Percentiles rank a stretch among this genome's conserved stretches.
Conservation (phyloP, 2,113 vertebrate genomes). For the Macrotis lagotis region DNA sequence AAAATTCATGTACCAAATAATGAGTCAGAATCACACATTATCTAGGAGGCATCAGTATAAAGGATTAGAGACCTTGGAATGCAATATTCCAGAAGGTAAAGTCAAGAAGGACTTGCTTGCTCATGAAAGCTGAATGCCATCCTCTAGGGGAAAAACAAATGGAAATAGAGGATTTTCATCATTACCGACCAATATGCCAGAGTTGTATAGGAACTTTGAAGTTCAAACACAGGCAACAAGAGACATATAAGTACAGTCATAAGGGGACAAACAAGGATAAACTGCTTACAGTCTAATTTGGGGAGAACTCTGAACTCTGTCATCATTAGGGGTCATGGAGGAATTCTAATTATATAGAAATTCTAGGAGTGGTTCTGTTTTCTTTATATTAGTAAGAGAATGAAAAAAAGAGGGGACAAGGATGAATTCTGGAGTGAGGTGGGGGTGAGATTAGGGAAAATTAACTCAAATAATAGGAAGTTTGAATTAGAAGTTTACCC, state of each 20-base stretch:
- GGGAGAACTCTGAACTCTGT: neutral
- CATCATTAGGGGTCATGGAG: neutral
- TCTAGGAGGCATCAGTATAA: no score
- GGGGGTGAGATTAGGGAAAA: neutral
- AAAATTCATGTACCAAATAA: no score
- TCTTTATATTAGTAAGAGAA: neutral
- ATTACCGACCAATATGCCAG: neutral
- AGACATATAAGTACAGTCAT: neutral
- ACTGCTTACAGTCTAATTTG: neutral
- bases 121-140: no score
- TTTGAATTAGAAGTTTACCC: neutral
- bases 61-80: no score
- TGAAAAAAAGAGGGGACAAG: neutral
- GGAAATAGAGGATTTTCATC: neutral
- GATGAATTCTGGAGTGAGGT: neutral
- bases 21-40: no score
- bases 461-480: neutral
- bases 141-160: neutral
- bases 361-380: neutral
- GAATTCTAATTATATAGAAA: neutral
- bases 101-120: no score
- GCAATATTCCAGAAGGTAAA: no score
- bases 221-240: neutral
- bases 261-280: neutral
- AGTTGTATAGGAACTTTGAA: neutral